Evolutionary conservation across 2,797 vertebrate species (phyloP).

Genomic region (Mus spretus): DNA sequence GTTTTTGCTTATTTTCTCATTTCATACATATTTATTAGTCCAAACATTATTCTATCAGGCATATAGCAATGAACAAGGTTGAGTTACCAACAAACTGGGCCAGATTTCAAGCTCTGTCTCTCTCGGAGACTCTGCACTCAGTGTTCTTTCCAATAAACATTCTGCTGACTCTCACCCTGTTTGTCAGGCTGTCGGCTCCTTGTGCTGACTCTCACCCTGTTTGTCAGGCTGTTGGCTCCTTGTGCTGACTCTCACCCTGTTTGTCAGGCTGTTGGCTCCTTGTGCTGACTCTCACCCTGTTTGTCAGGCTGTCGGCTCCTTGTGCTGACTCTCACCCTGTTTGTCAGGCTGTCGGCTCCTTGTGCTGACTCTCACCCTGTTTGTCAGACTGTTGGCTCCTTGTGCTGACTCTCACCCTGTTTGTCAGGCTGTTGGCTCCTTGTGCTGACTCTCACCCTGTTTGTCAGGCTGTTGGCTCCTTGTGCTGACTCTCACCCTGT

Average conservation of each 20-base stretch:
- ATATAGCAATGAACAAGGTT: not conserved
- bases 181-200: not conserved
- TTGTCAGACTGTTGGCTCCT: not conserved
- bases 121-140: not conserved
- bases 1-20: constrained; percentile 12
- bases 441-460: not conserved
- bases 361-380: not conserved
- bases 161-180: not conserved
- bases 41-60: not conserved
- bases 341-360: not conserved
- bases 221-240: not conserved
- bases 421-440: not conserved
- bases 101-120: not conserved
- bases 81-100: not conserved
- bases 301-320: not conserved
- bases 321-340: not conserved
- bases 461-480: not conserved
- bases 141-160: not conserved
- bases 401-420: not conserved
- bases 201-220: not conserved
- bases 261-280: not conserved
- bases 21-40: constrained; percentile 17
- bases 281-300: not conserved
- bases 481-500: not conserved
- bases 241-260: not conserved